Evolutionary conservation across 2,113 vertebrate species (phyloP).

Genomic region (Actenoides lindsayi): DNA sequence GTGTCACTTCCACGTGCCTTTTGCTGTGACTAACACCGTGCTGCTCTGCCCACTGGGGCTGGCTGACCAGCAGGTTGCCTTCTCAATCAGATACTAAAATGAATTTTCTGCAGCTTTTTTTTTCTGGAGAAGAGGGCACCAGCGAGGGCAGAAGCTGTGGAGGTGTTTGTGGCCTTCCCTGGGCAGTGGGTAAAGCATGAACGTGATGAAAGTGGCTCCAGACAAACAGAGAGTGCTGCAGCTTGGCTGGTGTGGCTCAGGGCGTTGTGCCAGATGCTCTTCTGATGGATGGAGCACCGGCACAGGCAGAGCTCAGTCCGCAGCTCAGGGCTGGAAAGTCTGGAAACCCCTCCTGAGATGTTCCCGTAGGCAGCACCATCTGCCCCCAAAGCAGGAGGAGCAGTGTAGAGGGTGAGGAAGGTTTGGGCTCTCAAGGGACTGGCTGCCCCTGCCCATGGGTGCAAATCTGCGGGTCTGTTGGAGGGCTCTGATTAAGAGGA

Average conservation of each 20-base stretch:
- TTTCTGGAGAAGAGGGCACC: neutral
- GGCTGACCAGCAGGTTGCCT: neutral
- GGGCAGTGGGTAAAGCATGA: neutral
- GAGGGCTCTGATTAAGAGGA: neutral
- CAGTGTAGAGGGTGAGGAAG: rapidly evolving
- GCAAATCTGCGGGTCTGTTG: neutral
- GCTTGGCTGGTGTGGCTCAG: neutral
- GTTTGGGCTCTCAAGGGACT: rapidly evolving
- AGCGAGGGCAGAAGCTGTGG: neutral
- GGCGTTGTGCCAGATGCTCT: neutral
- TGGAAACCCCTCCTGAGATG: neutral
- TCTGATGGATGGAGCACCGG: neutral
- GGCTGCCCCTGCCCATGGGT: neutral
- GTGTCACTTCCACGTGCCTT: rapidly evolving
- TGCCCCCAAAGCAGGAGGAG: neutral
- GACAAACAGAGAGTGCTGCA: rapidly evolving
- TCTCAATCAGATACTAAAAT: neutral
- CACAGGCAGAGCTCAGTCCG: neutral
- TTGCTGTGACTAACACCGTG: neutral
- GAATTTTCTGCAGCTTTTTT: neutral
- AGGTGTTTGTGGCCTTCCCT: neutral
- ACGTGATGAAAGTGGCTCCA: neutral
- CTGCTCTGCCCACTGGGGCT: rapidly evolving
- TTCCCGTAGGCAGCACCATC: rapidly evolving
- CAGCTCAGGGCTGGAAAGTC: neutral